These are phyloP conservation scores for Chelmon rostratus DNA, from an alignment of 2,797 vertebrate species.

Conservation along the genomic window DNA sequence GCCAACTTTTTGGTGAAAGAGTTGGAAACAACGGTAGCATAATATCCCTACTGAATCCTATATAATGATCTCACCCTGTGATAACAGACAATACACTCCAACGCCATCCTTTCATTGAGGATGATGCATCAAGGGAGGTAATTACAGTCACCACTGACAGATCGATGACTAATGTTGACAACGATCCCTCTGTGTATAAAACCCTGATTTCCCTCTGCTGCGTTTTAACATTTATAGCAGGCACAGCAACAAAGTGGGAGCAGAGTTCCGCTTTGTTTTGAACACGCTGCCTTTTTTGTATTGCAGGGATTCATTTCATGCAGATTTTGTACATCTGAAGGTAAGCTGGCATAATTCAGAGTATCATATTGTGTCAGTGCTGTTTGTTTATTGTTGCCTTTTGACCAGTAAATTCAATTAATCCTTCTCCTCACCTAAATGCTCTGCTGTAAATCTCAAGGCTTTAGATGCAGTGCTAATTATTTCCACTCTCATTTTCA, in stretches of 20 bases:
- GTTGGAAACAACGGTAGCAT: conserved; percentile 32
- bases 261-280: conserved; percentile 43
- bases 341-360: conserved; percentile 69
- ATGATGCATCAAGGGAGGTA: conserved; percentile 78
- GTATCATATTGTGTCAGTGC: conserved; percentile 32
- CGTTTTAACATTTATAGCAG: conserved; percentile 55
- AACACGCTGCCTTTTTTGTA: conserved; percentile 32
- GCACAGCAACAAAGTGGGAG: conserved; percentile 32
- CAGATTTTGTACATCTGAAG: conserved; percentile 56
- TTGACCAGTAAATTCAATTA: conserved; percentile 51
- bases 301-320: conserved; percentile 44
- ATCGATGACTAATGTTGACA: conserved; percentile 80
- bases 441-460: conserved; percentile 50
- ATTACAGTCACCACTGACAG: conserved; percentile 80
- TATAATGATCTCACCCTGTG: conserved; percentile 74
- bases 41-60: conserved; percentile 45
- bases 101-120: conserved; percentile 66
- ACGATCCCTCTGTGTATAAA: conserved; percentile 78
- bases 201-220: conserved; percentile 62
- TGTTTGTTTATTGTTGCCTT: conserved; percentile 50
- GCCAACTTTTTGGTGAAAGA: conserved; percentile 23
- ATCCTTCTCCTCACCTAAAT: conserved; percentile 38
- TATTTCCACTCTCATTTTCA: conserved; percentile 62
- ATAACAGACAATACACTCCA: conserved; percentile 73
- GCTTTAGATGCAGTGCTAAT: conserved; percentile 59